Base-by-base conservation (phyloP, 2,888 invertebrate genomes). In the Augochlorella aurata region DNA sequence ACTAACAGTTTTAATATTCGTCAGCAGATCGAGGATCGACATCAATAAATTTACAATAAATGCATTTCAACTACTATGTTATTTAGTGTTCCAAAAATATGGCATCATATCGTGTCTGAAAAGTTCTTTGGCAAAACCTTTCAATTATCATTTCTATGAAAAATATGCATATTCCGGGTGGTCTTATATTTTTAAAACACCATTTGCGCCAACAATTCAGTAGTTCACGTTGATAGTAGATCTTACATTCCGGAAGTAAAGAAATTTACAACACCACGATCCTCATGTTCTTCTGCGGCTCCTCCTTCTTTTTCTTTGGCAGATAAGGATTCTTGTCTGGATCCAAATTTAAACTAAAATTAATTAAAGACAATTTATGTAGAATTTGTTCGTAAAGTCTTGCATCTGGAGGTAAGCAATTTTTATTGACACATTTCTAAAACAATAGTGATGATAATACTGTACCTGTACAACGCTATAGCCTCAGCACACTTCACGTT, bases 401-500 rank as follows among this genome's bases (percentile, higher is more conserved):
- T 18, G 18, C 50, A 49, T 16, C 49, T 16, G 18, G 16, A 16
- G 5, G 49, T 16, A 49, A 49, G 5, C 2, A 21, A 24, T 24
- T 58, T 2, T 7, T 14, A 58, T 7, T 24, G 12, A 4, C 4
- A 3, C 21, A 14, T 58, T 54, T 54, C 5, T 4, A 21, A 21
- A 54, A 18, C 18, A 50, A 49, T 49, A 49, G 18, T 4, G 16
- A 50, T n/a, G 45, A 29, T 24, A 71, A 67, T 50, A 38, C 18
- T 18, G 2, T 92, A 97, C 97, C 95, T 96, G 94, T 97, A 98
- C 82, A 96, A 95, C 52, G 95, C 94, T 4, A 95, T 94, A n/a
- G 97, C 97, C 81, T 96, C 95, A 7, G 96, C 95, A 89, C 98
- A 98, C 91, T 97, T 96, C 0, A 97, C 97, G 92, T 98, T 98